Percentiles rank a stretch among this genome's conserved stretches.
These are phyloP conservation scores for Anguilla rostrata DNA, from an alignment of 2,113 vertebrate genomes.

Conservation along the genomic window DNA sequence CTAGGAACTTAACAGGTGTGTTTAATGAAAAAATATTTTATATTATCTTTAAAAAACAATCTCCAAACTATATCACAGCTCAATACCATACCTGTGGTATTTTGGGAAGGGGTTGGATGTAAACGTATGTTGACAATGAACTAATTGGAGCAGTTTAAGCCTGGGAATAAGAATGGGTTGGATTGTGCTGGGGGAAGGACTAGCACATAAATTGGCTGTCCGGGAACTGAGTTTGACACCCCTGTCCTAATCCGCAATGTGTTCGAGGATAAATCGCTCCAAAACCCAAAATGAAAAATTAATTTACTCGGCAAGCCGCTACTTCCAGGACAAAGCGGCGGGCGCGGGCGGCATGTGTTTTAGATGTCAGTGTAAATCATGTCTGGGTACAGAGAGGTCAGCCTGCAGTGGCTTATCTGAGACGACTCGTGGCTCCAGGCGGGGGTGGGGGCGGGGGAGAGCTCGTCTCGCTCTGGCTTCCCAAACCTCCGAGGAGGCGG, in stretches of 20 bases:
- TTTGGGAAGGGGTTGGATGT: neutral
- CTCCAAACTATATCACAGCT: neutral
- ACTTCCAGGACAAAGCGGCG: conserved; percentile 1
- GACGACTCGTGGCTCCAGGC: neutral
- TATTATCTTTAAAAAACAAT: neutral
- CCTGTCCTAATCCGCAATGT: neutral
- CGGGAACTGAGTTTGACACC: neutral
- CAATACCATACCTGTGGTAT: neutral
- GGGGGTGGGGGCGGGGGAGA: neutral
- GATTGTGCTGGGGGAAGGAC: neutral
- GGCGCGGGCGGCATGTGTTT: conserved; percentile 17
- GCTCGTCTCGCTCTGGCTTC: neutral
- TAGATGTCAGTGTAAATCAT: conserved; percentile 17
- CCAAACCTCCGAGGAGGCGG: neutral
- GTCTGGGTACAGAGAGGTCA: neutral
- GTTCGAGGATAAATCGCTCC: conserved; percentile 8
- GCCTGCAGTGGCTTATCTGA: neutral
- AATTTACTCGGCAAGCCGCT: neutral
- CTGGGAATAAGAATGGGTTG: neutral
- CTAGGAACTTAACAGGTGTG: neutral
- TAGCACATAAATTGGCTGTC: neutral
- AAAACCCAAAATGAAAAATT: conserved; percentile 16
- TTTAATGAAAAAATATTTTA: neutral
- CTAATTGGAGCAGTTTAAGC: neutral
- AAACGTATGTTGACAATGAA: neutral